Evolutionary conservation across 2,113 vertebrate genomes (phyloP).

Genomic region (Laticauda laticaudata): DNA sequence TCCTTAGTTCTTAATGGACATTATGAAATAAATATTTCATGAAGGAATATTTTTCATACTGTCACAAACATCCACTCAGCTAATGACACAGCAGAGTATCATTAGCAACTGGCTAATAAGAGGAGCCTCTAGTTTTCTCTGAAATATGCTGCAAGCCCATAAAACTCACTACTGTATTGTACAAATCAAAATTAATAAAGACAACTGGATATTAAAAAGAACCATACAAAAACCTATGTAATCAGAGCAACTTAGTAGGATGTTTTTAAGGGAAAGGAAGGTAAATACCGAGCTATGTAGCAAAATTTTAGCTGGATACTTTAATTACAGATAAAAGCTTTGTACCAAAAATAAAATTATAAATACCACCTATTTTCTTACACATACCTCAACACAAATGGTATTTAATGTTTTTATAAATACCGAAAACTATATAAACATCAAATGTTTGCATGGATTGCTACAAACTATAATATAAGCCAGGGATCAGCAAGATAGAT

Average conservation of each 20-base stretch:
- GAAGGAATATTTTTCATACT: background rate
- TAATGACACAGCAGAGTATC: background rate
- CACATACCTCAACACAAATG: background rate
- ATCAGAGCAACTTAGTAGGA: background rate
- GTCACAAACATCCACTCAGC: background rate
- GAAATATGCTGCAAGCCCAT: background rate
- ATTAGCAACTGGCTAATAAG: background rate
- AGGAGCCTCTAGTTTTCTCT: background rate
- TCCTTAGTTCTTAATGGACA: background rate
- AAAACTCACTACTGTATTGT: background rate
- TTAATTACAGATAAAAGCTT: background rate
- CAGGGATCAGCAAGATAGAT: background rate
- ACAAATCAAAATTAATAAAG: background rate
- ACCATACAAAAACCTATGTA: background rate
- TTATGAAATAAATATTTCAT: background rate
- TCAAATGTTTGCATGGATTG: background rate
- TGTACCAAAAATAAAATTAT: background rate
- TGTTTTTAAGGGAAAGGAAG: background rate
- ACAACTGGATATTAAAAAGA: background rate
- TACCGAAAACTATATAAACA: background rate
- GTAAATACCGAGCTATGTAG: background rate
- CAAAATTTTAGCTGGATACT: background rate
- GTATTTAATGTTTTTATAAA: background rate
- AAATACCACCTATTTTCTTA: background rate
- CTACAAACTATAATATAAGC: background rate